Evolutionary conservation across 2,888 invertebrate genomes (phyloP), one percentile per base, ranked within the genome.

Genomic region (Andrena trimmerana): DNA sequence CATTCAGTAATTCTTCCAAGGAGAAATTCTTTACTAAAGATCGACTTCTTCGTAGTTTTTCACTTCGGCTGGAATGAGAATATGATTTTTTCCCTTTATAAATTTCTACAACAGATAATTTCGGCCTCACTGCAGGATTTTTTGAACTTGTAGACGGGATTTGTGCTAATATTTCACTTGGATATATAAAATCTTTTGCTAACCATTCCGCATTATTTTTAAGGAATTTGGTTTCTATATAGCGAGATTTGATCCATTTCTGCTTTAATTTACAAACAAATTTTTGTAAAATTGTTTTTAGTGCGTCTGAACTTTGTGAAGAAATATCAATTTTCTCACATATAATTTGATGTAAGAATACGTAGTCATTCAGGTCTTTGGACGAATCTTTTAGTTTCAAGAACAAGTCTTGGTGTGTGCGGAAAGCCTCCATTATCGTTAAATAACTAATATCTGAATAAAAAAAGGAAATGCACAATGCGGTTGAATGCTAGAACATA

Each of bases 31-130:
- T 13, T n/a, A 42, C 27, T 3, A 69, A 20, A 24, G 16, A 31
- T 24, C 16, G 16, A 7, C 36, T 24, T n/a, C 36, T 54, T 54
- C 54, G 29, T n/a, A 36, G 7, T 13, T 20, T 31, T 33, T 68
- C 33, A 31, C 54, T 57, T 13, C 1, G 36, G 20, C 54, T 57
- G 33, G 54, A 57, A 2, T 68, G 6, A 16, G 68, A 31, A n/a
- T 33, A 54, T 57, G 36, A 3, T 20, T 68, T 57, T 6, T 8
- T 68, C 52, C 50, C 68, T 57, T 57, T 68, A 31, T 68, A 36
- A 8, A 57, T 69, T 48, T 66, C 27, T 50, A 50, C 66, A 24
- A 7, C 16, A 0, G 50, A n/a, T n/a, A 2, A 62, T 66, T 20
- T 48, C 13, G 16, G 10, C 24, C 13, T 48, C 27, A 3, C 31